phyloP scores from a whole-genome alignment of 2,888 invertebrate genomes.

The Criorhina ranunculi region DNA sequence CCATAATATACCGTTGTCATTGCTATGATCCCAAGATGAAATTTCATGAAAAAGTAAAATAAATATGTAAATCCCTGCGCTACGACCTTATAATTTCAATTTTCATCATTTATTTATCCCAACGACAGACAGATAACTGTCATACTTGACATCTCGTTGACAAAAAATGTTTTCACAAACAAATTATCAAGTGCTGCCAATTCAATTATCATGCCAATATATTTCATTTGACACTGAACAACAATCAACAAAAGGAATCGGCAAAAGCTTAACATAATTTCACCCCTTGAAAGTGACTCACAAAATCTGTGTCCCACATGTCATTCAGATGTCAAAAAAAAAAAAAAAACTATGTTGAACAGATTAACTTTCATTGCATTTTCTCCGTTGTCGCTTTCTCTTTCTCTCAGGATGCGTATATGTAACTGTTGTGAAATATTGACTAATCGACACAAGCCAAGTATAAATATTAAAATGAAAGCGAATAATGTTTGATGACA shows the following conservation, averaged over 20 bases:
- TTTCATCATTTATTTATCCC: neutral
- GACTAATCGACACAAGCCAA: conserved; percentile 20
- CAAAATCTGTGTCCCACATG: neutral
- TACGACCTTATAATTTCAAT: neutral
- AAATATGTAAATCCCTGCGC: neutral
- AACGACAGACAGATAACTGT: conserved; percentile 14
- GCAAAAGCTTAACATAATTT: conserved; percentile 22
- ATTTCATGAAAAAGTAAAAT: too few species aligned
- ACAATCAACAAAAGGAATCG: neutral
- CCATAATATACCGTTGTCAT: too few species aligned
- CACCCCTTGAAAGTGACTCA: conserved; percentile 18
- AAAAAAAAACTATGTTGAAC: conserved; percentile 24
- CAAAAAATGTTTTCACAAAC: conserved; percentile 36
- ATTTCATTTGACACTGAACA: neutral
- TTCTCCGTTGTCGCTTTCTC: conserved; percentile 16
- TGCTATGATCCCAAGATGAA: too few species aligned
- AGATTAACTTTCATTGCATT: conserved; percentile 54
- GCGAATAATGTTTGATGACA: neutral
- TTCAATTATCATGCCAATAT: conserved; percentile 46
- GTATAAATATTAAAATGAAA: conserved; percentile 11
- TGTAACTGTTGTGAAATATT: conserved; percentile 18
- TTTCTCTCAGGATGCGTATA: conserved; percentile 1
- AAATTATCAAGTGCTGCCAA: conserved; percentile 40
- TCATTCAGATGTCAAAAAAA: conserved; percentile 24
- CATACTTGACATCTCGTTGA: conserved; percentile 37